Base-by-base conservation (phyloP, 2,113 vertebrate genomes). In the Mormyrus iriodes region DNA sequence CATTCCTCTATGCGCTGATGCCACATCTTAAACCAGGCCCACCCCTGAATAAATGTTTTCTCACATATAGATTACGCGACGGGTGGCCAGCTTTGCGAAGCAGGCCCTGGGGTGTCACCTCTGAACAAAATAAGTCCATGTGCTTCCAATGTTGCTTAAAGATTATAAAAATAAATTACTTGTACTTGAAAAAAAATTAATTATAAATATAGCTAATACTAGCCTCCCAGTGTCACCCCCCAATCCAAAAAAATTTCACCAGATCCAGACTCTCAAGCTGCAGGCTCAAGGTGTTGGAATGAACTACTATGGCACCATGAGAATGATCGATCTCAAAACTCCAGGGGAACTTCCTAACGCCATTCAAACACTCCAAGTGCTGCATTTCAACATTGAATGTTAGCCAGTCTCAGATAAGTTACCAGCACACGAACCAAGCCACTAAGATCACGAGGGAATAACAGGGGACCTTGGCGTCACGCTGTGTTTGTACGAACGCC, bases 401-500 rank as follows among this genome's bases (percentile, higher is more conserved):
- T 42, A 39, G 35, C 73, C 73, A 79, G 17, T 39, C 17, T 39
- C 31, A 39, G 73, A 79, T 79, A 35, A 79, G 73, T 79, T 42
- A 79, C 73, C 13, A 13, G 15, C 35, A 31, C 13, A 42, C 3
- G 15, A 79, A 79, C 93, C 94, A 90, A 88, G 92, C 92, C 92
- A 89, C 92, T 85, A 90, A 93, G 91, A 93, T 88, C 92, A 93
- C 93, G 51, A 58, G 89, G 90, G 93, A 93, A 91, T 94, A 93
- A 91, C 93, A 92, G 93, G 48, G 91, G 91, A 92, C 89, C 93
- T 92, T 90, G 90, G 92, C 90, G 92, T 88, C 88, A 79, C 88
- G 90, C 92, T 93, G 93, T 92, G 92, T 91, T 93, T 93, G 92
- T 91, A 94, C 35, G 91, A 93, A 91, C 90, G 90, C 88, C 91